These are phyloP conservation scores for Telmatochromis sp. DNA, from an alignment of 2,113 vertebrate genomes.

Conservation along the genomic window DNA sequence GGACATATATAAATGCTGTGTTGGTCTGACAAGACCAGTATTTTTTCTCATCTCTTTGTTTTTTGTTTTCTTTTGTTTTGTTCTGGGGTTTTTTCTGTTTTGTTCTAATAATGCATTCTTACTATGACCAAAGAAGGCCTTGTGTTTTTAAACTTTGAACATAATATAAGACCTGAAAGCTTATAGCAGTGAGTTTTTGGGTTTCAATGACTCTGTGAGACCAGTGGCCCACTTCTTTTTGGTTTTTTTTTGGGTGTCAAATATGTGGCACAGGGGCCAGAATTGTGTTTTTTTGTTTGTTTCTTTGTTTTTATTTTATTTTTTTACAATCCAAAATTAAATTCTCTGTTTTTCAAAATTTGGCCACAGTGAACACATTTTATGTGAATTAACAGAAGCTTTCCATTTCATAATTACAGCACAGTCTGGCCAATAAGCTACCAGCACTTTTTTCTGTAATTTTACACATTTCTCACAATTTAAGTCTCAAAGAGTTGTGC, in stretches of 20 bases:
- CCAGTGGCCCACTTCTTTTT: neutral
- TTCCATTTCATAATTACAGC: neutral
- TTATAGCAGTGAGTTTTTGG: neutral
- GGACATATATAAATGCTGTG: neutral
- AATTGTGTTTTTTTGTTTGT: neutral
- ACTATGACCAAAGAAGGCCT: neutral
- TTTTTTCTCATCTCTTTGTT: neutral
- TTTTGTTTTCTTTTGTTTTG: neutral
- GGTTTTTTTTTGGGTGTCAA: neutral
- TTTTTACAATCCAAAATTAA: neutral
- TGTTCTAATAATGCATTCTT: neutral
- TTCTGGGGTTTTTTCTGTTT: neutral
- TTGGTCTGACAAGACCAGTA: neutral
- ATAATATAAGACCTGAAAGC: neutral
- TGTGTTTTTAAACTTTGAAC: neutral
- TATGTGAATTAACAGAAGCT: neutral
- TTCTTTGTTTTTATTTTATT: neutral
- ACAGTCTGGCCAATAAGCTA: neutral
- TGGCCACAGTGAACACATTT: neutral
- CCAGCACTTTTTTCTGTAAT: neutral
- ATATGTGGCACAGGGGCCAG: neutral
- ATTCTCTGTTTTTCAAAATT: neutral
- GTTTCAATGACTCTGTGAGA: neutral
- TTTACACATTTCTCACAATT: neutral
- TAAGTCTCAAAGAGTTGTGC: neutral